Evolutionary conservation across 2,888 invertebrate species (phyloP).

Genomic region (Pocota personata): DNA sequence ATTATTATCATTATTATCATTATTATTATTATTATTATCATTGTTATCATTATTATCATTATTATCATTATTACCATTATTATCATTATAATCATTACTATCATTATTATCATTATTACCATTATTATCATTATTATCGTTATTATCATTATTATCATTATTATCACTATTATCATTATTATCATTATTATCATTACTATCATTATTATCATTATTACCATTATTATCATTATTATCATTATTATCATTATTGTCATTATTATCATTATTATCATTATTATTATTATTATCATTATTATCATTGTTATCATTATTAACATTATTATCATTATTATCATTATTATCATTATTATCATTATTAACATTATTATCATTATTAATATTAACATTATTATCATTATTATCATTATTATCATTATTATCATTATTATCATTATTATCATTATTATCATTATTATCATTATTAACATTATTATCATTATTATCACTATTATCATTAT

Average conservation of each 20-base stretch:
- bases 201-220: not conserved
- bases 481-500: too few relatives aligned
- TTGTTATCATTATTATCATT: not conserved
- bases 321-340: not conserved
- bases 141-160: not conserved
- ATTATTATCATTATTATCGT: not conserved
- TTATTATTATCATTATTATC: not conserved
- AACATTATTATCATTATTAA: not conserved
- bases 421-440: not conserved
- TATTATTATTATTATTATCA: not conserved
- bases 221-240: not conserved
- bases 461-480: not conserved
- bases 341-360: not conserved
- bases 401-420: not conserved
- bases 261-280: not conserved
- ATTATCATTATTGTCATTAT: not conserved
- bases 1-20: not conserved
- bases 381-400: not conserved
- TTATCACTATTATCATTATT: not conserved
- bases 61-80: not conserved
- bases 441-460: not conserved
- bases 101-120: not conserved
- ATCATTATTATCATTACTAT: not conserved
- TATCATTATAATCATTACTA: not conserved
- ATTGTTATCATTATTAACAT: not conserved